Evolutionary conservation across 2,797 vertebrate species (phyloP), one percentile per base, ranked within the genome.

Genomic region (Ptychadena robeensis): DNA sequence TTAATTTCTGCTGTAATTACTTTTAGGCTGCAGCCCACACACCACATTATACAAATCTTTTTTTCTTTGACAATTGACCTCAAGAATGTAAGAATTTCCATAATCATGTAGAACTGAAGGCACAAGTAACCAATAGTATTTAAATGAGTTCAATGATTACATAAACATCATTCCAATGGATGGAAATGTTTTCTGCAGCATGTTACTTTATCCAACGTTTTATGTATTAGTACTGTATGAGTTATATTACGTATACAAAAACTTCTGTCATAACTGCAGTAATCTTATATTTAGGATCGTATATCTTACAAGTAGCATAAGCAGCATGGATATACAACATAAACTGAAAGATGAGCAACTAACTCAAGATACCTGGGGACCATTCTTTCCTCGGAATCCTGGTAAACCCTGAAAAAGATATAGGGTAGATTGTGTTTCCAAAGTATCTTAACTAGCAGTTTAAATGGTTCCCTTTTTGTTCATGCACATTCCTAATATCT

Each of bases 401-500:
- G 78, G 82, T 27, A 85, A 80, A 32, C 82, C 82, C 77, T 85
- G 32, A 48, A 66, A 68, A 35, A 59, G 37, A 74, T 14, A 70
- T n/a, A 6, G 2, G 7, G 9, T n/a, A 30, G 7, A 63, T 27
- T 27, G n/a, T 69, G 30, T 11, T 40, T 66, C 22, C 0, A 37
- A 2, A 32, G 22, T 44, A 18, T 44, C 40, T 44, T 12, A 15
- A 44, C 2, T n/a, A n/a, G n/a, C n/a, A n/a, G n/a, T n/a, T n/a
- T n/a, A n/a, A n/a, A n/a, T n/a, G n/a, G n/a, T n/a, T n/a, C n/a
- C n/a, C n/a, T n/a, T n/a, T n/a, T n/a, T n/a, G n/a, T n/a, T n/a
- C n/a, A n/a, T n/a, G n/a, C n/a, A n/a, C n/a, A n/a, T n/a, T n/a
- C n/a, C n/a, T n/a, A n/a, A n/a, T n/a, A n/a, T n/a, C n/a, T n/a